Evolutionary conservation across 2,888 invertebrate species (phyloP), one percentile per base, ranked within the genome.

Genomic region (Tetranychus truncatus): DNA sequence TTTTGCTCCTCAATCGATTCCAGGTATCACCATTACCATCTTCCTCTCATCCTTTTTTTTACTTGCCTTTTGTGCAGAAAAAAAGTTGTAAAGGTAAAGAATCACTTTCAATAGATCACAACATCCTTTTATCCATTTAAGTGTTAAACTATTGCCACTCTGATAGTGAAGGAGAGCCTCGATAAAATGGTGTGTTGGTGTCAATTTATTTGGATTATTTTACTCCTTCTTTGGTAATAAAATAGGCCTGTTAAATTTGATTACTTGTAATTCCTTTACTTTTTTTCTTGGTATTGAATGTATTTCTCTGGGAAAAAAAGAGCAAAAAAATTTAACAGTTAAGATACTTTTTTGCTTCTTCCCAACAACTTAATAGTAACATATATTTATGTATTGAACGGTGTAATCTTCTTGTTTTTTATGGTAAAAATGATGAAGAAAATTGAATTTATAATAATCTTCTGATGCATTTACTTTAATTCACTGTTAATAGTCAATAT

Each of bases 171-270:
- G 69, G 9, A 11, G 69, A 69, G 69, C 11, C 11, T 24, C 69
- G 15, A 9, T n/a, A 24, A 18, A 69, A 69, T 69, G 69, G 69
- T 24, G 69, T 69, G 21, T 24, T 69, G 21, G 69, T 55, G 55
- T 55, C 55, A 55, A 55, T 55, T 55, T 55, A 55, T 55, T 55
- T 55, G 55, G 55, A 55, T 55, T 55, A 55, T 55, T 55, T 55
- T 55, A 15, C 55, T 15, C 15, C 9, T 55, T 9, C 11, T 55
- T 55, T 55, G 7, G 15, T 55, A 55, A 15, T 15, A 15, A 15
- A 55, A 15, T 15, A 55, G 55, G 55, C 55, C 55, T 55, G 55
- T 55, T 55, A 55, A 55, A 55, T 55, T 55, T 55, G 55, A 55
- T 55, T 55, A 55, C 55, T 55, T 55, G 55, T 55, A 55, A 55